Evolutionary conservation across 2,797 vertebrate species (phyloP), one percentile per base, ranked within the genome.

Genomic region (Onychomys torridus): DNA sequence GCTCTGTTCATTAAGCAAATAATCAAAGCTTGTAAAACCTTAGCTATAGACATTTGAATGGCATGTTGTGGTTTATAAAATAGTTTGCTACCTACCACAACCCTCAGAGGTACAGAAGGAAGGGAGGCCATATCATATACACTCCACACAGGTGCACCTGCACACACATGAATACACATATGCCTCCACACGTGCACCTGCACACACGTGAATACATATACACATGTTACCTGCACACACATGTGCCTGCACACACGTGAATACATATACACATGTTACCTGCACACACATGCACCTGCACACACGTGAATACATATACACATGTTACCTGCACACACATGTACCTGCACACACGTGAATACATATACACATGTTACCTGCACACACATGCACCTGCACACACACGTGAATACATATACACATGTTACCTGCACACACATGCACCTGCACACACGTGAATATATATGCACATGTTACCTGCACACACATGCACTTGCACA

Each of bases 1-100:
- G 7, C 43, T 69, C 84, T 91, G 37, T 13, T 57, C 61, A 79
- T 61, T 87, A 55, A 63, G 65, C 55, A 84, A 91, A 91, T 40
- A 43, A 12, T 23, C 7, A 67, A 32, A 34, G 16, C 3, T 91
- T 86, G 13, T 61, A 10, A 92, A 65, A 43, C 59, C 37, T 84
- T 23, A 11, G 19, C 40, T 46, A 25, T 27, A 69, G 43, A 32
- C 27, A 11, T 46, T 57, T 23, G 69, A 67, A 19, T 34, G 75
- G 27, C 6, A 40, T 23, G 59, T 52, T 65, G 1, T 40, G 55
- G 6, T 52, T 37, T 43, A 14, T 55, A 21, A 90, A 5, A 75
- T 29, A 12, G 34, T 49, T 40, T n/a, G 67, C 69, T 69, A 2
- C 9, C 6, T 1, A 11, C 34, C 81, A 11, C 6, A 67, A 14